Evolutionary conservation across 2,888 invertebrate species (phyloP).

Genomic region (Lasioglossum zephyrum): DNA sequence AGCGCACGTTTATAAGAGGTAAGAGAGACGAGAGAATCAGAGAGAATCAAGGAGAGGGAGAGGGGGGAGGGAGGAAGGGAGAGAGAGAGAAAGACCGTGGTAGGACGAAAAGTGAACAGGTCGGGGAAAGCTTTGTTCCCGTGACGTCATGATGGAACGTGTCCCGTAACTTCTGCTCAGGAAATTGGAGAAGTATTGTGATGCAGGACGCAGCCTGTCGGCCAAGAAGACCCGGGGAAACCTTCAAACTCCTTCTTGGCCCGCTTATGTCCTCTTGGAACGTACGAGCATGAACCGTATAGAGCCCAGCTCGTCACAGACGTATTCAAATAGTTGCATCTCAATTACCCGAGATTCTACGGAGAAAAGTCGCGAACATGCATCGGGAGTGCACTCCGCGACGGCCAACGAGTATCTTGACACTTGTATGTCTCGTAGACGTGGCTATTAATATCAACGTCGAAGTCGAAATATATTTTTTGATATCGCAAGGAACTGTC

Average conservation of each 20-base stretch:
- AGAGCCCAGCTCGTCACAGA: slow-evolving; percentile 20
- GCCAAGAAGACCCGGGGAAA: slow-evolving; percentile 68
- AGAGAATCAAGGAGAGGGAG: neutral
- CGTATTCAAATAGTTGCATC: slow-evolving; percentile 33
- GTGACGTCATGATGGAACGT: slow-evolving; percentile 77
- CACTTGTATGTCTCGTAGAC: neutral
- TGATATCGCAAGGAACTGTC: too few relatives aligned
- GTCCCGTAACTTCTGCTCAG: slow-evolving; percentile 78
- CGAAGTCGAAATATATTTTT: neutral
- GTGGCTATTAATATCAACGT: neutral
- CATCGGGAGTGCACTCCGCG: neutral
- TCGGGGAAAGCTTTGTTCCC: slow-evolving; percentile 74
- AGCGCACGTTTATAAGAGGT: neutral
- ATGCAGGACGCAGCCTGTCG: slow-evolving; percentile 75
- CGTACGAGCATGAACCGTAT: slow-evolving; percentile 32
- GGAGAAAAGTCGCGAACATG: neutral
- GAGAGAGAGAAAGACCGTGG: slow-evolving; percentile 31
- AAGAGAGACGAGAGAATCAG: neutral
- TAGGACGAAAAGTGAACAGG: slow-evolving; percentile 66
- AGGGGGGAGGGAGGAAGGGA: neutral
- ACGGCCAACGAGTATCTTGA: neutral
- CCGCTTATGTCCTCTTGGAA: slow-evolving; percentile 55
- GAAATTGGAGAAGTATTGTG: slow-evolving; percentile 79
- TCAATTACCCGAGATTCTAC: slow-evolving; percentile 6
- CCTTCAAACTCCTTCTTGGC: slow-evolving; percentile 66